Conservation (phyloP, 2,113 vertebrate genomes). For the Garra rufa region DNA sequence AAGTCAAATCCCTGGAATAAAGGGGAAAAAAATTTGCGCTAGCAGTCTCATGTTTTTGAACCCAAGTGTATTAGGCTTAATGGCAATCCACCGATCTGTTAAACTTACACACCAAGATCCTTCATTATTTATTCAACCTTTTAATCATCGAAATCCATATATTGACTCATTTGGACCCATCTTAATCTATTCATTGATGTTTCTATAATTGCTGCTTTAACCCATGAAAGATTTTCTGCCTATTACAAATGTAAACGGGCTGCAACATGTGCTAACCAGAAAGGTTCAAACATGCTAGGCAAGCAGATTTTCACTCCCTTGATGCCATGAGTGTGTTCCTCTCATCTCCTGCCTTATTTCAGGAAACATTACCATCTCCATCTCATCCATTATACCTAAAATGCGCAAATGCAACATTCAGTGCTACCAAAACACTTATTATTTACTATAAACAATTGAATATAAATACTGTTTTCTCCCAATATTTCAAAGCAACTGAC, state of each 20-base stretch:
- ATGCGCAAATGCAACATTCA: background rate
- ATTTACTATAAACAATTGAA: background rate
- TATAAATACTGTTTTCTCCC: background rate
- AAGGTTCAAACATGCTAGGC: slow-evolving; percentile 60
- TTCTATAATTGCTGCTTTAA: slow-evolving; percentile 77
- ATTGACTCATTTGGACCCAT: slow-evolving; percentile 59
- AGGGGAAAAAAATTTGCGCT: too few species aligned
- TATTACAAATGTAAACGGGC: slow-evolving; percentile 67
- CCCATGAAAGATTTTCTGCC: slow-evolving; percentile 75
- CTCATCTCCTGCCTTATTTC: background rate
- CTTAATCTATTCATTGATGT: slow-evolving; percentile 72
- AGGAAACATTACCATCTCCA: background rate
- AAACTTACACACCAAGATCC: slow-evolving; percentile 71
- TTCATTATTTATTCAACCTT: slow-evolving; percentile 78
- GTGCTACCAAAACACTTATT: background rate
- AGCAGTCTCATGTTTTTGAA: background rate
- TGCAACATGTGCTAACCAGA: slow-evolving; percentile 63
- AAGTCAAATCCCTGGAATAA: too few species aligned
- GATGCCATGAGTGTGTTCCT: background rate
- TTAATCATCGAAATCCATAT: slow-evolving; percentile 72
- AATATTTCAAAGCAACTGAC: background rate
- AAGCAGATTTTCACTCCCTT: slow-evolving; percentile 56
- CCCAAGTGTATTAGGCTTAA: slow-evolving; percentile 68
- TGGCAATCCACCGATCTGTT: slow-evolving; percentile 55
- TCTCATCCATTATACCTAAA: background rate